Conservation (phyloP, 1,140 invertebrate species). For the Nixonia krombeini region DNA sequence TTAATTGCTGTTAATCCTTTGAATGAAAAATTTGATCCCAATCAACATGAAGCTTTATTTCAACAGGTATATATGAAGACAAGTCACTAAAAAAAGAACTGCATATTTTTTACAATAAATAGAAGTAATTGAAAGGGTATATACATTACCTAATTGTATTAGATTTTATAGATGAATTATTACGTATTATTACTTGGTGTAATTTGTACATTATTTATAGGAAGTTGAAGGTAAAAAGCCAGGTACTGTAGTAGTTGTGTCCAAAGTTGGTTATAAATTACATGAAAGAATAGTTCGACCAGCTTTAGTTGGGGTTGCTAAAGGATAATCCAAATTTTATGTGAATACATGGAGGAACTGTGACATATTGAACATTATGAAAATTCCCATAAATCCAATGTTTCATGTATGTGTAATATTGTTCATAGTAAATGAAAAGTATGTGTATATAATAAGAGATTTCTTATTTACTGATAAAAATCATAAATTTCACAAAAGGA, state of each 20-base stretch:
- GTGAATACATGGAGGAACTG: constrained; percentile 2
- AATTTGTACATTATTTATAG: constrained; percentile 69
- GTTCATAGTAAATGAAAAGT: constrained; percentile 37
- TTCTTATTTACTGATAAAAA: background rate
- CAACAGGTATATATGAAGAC: constrained; percentile 81
- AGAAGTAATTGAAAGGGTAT: no score
- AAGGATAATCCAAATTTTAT: constrained; percentile 64
- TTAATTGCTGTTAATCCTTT: constrained; percentile 87
- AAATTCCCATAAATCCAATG: background rate
- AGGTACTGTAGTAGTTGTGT: constrained; percentile 91
- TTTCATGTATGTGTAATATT: constrained; percentile 25
- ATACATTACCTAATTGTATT: no score
- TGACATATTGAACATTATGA: background rate
- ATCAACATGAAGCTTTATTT: constrained; percentile 96
- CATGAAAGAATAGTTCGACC: constrained; percentile 94
- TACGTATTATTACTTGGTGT: no score
- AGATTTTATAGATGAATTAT: no score
- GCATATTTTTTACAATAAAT: no score
- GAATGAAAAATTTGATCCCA: constrained; percentile 96
- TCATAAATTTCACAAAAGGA: no score
- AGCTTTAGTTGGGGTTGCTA: constrained; percentile 96
- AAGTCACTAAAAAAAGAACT: no score
- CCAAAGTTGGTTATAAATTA: constrained; percentile 96
- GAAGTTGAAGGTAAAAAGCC: constrained; percentile 84
- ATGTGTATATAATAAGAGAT: constrained; percentile 24